phyloP scores from a whole-genome alignment of 2,888 invertebrate genomes.

The Heliconius cydno region DNA sequence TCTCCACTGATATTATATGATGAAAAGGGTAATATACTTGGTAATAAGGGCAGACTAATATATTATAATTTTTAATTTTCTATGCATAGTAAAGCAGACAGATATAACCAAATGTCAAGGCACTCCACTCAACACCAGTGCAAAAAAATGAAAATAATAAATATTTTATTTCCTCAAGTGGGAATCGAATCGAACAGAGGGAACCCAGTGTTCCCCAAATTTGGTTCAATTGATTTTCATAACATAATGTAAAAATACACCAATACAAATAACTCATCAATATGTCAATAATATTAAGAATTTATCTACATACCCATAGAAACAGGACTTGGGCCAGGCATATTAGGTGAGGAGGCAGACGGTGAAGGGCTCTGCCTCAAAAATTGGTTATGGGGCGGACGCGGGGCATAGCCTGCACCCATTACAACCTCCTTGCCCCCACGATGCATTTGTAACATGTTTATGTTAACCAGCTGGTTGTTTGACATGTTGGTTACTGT shows the following conservation, averaged over 20 bases:
- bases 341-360: slow-evolving; percentile 87
- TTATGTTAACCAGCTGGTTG: slow-evolving; percentile 72
- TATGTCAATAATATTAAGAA: background rate
- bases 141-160: too few species aligned
- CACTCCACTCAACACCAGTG: too few species aligned
- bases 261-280: background rate
- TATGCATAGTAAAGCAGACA: too few species aligned
- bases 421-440: slow-evolving; percentile 71
- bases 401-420: slow-evolving; percentile 74
- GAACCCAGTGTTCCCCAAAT: too few species aligned
- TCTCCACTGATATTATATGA: too few species aligned
- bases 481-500: slow-evolving; percentile 70
- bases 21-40: too few species aligned
- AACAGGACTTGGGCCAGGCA: slow-evolving; percentile 82
- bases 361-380: slow-evolving; percentile 91
- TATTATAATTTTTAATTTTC: background rate
- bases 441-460: slow-evolving; percentile 78
- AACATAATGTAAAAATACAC: too few species aligned
- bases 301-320: slow-evolving; percentile 66
- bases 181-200: too few species aligned
- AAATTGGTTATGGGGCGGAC: slow-evolving; percentile 90
- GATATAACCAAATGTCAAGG: too few species aligned
- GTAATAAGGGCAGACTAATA: background rate
- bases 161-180: too few species aligned
- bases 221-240: too few species aligned